Base-by-base conservation (phyloP, 1,140 invertebrate species). In the Dendroctonus ponderosae region DNA sequence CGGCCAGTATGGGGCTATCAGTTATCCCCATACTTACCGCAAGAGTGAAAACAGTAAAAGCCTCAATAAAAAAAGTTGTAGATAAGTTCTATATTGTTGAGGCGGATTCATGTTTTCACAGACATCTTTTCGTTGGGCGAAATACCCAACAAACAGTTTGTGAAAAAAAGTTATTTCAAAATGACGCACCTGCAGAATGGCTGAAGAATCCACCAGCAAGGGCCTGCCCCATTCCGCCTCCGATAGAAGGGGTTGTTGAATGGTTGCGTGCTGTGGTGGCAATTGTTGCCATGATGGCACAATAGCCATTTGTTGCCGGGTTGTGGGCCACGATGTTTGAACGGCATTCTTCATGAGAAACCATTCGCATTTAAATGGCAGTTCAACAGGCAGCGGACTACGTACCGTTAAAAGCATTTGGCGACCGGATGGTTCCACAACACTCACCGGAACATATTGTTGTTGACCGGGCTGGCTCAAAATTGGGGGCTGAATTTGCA, bases 371-470 rank as follows among this genome's bases (percentile, higher is more conserved):
- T 44, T 44, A 7, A 44, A 7, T 44, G 43, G n/a, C 43, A 7
- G n/a, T 44, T 7, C n/a, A 7, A 15, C 7, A 7, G 7, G 15
- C 49, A 7, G 38, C 12, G 3, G 38, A 46, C 15, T 26, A 79
- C 78, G 79, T 80, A 84, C 83, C 3, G 86, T 87, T 14, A 88
- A 72, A 26, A 89, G 74, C 87, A 89, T 89, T 76, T 88, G 85
- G 68, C 87, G 81, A 5, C 87, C 87, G 64, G 78, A 80, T 48
- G 83, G 83, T 79, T 94, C 92, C 41, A 94, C 90, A 85, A 94
- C 92, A n/a, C 92, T 93, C 5, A 94, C 92, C n/a, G 92, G 92
- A 5, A 83, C 91, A 78, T 94, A 93, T 71, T 94, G 91, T 75
- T 93, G 91, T 71, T 87, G 85, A 12, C 87, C 87, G 70, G 89